Conservation (phyloP, 1,140 invertebrate species). For the Triops cancriformis region DNA sequence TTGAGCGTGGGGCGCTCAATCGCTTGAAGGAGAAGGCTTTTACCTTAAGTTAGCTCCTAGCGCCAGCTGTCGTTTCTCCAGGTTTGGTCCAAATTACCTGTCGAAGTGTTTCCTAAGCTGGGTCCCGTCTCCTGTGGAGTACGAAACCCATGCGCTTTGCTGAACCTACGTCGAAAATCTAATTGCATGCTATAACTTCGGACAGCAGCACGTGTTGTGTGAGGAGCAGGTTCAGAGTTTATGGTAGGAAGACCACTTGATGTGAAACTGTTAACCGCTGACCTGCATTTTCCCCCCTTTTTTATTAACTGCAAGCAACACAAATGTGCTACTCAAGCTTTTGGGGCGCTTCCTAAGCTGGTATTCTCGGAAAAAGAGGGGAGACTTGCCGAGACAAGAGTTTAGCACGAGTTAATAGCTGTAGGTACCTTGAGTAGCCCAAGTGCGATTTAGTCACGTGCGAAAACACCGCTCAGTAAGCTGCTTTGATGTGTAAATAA, state of each 20-base stretch:
- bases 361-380: too few relatives aligned
- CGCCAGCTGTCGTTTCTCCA: neutral
- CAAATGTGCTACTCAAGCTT: neutral
- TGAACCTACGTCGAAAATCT: neutral
- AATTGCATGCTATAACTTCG: slow-evolving; percentile 3
- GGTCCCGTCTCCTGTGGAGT: neutral
- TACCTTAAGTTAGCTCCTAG: neutral
- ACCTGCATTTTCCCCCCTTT: neutral
- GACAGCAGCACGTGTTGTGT: neutral
- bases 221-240: neutral
- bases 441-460: too few relatives aligned
- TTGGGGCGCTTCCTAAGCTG: too few relatives aligned
- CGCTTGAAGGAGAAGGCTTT: neutral
- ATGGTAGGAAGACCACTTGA: neutral
- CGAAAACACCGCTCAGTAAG: too few relatives aligned
- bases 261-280: neutral
- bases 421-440: too few relatives aligned
- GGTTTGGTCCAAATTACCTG: neutral
- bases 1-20: neutral
- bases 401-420: too few relatives aligned
- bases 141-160: neutral
- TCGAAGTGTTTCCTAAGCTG: neutral
- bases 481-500: too few relatives aligned
- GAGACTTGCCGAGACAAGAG: too few relatives aligned
- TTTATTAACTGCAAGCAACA: neutral